These are phyloP conservation scores for Apus apus DNA, from an alignment of 2,113 vertebrate genomes.

Conservation along the genomic window DNA sequence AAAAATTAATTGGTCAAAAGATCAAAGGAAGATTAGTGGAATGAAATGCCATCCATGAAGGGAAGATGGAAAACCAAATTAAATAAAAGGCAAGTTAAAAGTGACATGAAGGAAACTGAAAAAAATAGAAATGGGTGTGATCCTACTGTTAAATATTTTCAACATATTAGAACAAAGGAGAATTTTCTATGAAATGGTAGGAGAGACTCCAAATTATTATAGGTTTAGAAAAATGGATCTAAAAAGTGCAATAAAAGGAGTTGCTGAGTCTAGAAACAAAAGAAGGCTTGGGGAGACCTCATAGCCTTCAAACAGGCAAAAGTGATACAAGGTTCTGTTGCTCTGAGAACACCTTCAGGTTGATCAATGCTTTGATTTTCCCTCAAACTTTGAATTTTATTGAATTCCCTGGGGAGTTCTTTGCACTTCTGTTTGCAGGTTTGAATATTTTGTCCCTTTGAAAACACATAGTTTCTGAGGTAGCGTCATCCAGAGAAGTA, in stretches of 20 bases:
- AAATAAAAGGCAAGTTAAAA: neutral
- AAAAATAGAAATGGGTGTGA: neutral
- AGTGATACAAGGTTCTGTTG: neutral
- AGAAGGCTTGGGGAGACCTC: neutral
- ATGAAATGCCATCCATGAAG: neutral
- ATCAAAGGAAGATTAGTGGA: neutral
- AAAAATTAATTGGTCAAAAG: neutral
- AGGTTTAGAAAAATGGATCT: neutral
- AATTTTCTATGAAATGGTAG: neutral
- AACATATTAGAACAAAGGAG: neutral
- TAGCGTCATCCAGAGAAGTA: neutral
- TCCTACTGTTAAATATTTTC: neutral
- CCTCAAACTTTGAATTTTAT: neutral
- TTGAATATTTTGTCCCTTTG: neutral
- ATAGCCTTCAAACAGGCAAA: neutral
- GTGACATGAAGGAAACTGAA: neutral
- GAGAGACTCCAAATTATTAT: neutral
- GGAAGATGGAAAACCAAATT: neutral
- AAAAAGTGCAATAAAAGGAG: neutral
- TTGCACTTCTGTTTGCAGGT: neutral
- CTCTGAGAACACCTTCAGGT: neutral
- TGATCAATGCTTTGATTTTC: neutral
- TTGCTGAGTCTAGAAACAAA: neutral
- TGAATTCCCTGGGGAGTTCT: neutral
- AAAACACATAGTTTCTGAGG: neutral